Evolutionary conservation across 2,113 vertebrate species (phyloP), one percentile per base, ranked within the genome.

Genomic region (Chlorocebus sabaeus): DNA sequence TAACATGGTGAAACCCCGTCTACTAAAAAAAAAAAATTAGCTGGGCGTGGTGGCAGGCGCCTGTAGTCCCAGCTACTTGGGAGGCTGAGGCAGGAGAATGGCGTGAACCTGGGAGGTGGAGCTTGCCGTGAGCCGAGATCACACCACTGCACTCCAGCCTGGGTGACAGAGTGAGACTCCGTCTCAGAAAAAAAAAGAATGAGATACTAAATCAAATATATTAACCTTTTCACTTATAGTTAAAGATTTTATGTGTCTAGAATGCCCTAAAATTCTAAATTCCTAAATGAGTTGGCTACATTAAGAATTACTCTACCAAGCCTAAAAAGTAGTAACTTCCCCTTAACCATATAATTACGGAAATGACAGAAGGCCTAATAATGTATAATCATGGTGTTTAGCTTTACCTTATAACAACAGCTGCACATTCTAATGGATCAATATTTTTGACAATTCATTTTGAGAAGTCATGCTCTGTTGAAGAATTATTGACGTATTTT

Each of bases 401-500:
- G 86, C 43, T 93, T 95, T 93, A 82, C 78, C 70, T 96, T 70
- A 9, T 68, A 97, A 48, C 32, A 98, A 78, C 75, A 97, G 68
- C 83, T 98, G 94, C 67, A 43, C 5, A 43, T 43, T 52, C 90
- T 22, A 96, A 94, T 94, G 68, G 75, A 96, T 90, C 82, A 79
- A 70, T 89, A 1, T 13, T 83, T 96, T 95, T 96, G 50, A 92
- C 27, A 90, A 75, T 94, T 98, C 82, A 83, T 98, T 98, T 97
- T 67, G 81, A 98, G 81, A 95, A 97, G 78, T 55, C 90, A 30
- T 67, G 35, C 40, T 97, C 25, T 79, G 25, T 9, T 93, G 30
- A 81, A 94, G 86, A 97, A 96, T 72, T 97, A 97, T 97, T 96
- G 89, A 97, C 90, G 59, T 95, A 12, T 89, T 96, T 79, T 97